Evolutionary conservation across 2,888 invertebrate species (phyloP), one percentile per base, ranked within the genome.

Genomic region (Dichetophora obliterata): DNA sequence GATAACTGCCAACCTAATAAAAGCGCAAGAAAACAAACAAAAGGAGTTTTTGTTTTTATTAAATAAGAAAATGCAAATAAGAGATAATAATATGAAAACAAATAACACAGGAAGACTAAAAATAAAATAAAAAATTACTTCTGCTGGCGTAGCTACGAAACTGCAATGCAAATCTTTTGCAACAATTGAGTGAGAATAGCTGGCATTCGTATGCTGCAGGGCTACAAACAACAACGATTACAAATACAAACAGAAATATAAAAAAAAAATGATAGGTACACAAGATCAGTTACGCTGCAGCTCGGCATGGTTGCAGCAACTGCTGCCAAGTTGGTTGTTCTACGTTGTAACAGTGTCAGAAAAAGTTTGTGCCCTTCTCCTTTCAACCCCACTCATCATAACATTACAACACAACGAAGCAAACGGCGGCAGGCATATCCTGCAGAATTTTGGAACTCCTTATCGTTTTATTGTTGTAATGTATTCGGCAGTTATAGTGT

Each of bases 181-280:
- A 43, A 72, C 61, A 59, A 59, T 61, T 59, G 61, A 59, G 59
- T 71, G 43, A 43, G 61, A 72, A 61, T 72, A 61, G 61, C 61
- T 61, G 22, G 61, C 48, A 24, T 61, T n/a, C n/a, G 16, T 31
- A 27, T 5, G 24, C 27, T 61, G 61, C 57, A 34, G 54, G 70
- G 34, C 19, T 57, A 14, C 16, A 37, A 61, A 43, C 37, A 70
- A 19, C 22, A 70, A 54, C 11, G 11, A 37, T 19, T 31, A 22
- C 19, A 70, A 61, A 14, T 6, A 71, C 34, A 37, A 19, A 61
- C n/a, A 43, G 48, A 14, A 27, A 11, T 14, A 34, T 48, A 72
- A 31, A 54, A 24, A 11, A 34, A 70, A 14, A 34, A n/a, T 8
- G 54, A 22, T 54, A n/a, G n/a, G n/a, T n/a, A n/a, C n/a, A 34